These are phyloP conservation scores for Luffia ferchaultella DNA, from an alignment of 2,888 invertebrate genomes.

Conservation along the genomic window DNA sequence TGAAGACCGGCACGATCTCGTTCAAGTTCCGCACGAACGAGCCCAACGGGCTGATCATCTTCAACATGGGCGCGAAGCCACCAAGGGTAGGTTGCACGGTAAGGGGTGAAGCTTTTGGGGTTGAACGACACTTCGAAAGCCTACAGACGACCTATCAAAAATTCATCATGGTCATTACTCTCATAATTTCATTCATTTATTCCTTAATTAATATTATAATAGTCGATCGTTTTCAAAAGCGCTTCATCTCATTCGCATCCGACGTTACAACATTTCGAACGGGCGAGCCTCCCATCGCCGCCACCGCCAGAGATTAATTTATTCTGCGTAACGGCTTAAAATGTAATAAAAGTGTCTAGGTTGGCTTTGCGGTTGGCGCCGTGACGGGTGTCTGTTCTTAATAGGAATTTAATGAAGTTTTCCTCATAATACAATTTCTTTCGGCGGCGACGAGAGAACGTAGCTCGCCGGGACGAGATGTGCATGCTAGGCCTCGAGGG, in stretches of 20 bases:
- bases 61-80: constrained; percentile 85
- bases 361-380: too few species aligned
- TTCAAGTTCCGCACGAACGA: constrained; percentile 97
- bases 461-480: too few species aligned
- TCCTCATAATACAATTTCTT: neutral
- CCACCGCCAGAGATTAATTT: neutral
- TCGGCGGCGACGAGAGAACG: too few species aligned
- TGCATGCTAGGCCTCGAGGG: too few species aligned
- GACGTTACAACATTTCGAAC: neutral
- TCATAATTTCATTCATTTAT: neutral
- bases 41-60: constrained; percentile 91
- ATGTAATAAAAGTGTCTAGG: neutral
- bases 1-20: constrained; percentile 87
- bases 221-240: neutral
- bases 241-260: neutral
- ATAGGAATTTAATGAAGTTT: constrained; percentile 3
- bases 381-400: too few species aligned
- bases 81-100: constrained; percentile 76
- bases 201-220: neutral
- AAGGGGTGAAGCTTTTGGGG: constrained; percentile 67
- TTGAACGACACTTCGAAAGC: neutral
- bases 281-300: neutral
- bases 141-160: neutral
- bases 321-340: neutral
- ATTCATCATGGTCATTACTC: neutral